These are phyloP conservation scores for Phylloscopus whistleri DNA, from an alignment of 2,113 vertebrate genomes.

Conservation along the genomic window DNA sequence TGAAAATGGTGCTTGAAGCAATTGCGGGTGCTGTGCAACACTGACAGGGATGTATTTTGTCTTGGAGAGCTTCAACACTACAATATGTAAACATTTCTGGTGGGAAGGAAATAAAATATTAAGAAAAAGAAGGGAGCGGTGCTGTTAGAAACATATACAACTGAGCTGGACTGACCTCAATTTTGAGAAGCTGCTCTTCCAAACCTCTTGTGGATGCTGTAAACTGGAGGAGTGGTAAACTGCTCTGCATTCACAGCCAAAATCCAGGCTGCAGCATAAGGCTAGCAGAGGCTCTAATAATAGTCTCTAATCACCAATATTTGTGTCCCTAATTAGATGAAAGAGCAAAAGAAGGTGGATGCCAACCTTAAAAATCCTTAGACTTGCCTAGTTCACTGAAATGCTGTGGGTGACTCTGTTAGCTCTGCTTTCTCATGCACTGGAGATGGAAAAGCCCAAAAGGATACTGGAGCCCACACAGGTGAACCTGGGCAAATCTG, in stretches of 20 bases:
- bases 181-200: constrained; percentile 4
- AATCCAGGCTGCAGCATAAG: not conserved
- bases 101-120: constrained; percentile 37
- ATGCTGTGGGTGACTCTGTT: not conserved
- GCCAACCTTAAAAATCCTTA: not conserved
- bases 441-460: not conserved
- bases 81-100: constrained; percentile 15
- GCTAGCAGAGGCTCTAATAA: not conserved
- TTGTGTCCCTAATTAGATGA: not conserved
- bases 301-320: not conserved
- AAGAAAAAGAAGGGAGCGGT: not conserved
- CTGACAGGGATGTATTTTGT: not conserved
- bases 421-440: not conserved
- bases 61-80: not conserved
- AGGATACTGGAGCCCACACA: not conserved
- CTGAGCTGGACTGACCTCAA: not conserved
- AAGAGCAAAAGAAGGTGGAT: not conserved
- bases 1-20: not conserved
- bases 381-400: not conserved
- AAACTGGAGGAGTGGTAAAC: constrained; percentile 2
- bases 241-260: not conserved
- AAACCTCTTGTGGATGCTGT: constrained; percentile 21
- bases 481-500: not conserved
- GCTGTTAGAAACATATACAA: constrained; percentile 18
- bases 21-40: not conserved